phyloP scores from a whole-genome alignment of 2,888 invertebrate genomes.

The Leptodirus hochenwartii region DNA sequence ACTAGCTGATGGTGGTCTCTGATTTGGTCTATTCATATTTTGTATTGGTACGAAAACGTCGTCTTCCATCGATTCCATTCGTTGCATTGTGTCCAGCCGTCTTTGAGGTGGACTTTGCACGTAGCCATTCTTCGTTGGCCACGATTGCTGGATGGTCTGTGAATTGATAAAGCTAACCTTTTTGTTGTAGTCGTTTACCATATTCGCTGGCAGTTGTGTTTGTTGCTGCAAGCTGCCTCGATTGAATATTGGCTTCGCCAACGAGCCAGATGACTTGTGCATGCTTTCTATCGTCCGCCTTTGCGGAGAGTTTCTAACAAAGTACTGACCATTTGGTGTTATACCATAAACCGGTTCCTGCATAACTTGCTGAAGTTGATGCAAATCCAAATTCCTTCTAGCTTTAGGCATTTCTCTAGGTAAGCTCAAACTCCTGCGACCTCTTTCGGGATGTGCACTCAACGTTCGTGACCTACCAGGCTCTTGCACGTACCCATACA shows the following conservation, averaged over 20 bases:
- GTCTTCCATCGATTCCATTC: constrained; percentile 14
- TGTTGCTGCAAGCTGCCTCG: constrained; percentile 28
- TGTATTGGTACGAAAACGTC: constrained; percentile 21
- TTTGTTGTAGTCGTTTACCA: constrained; percentile 25
- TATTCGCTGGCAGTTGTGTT: constrained; percentile 18
- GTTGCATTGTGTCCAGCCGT: constrained; percentile 15
- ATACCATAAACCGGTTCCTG: too few species aligned
- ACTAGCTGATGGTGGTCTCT: not conserved
- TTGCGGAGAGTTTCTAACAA: constrained; percentile 17
- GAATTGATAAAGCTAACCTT: constrained; percentile 32
- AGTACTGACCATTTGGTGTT: constrained; percentile 13
- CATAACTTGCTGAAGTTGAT: constrained; percentile 7
- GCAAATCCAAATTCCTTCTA: not conserved
- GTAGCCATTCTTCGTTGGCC: constrained; percentile 32
- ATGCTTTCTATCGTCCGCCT: constrained; percentile 16
- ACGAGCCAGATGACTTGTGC: too few species aligned
- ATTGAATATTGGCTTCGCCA: constrained; percentile 30
- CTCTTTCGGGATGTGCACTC: constrained; percentile 25
- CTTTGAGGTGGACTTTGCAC: constrained; percentile 25
- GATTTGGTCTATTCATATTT: constrained; percentile 5
- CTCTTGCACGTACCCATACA: constrained; percentile 21
- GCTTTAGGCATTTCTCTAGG: constrained; percentile 16
- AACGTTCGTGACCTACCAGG: constrained; percentile 27
- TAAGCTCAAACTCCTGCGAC: constrained; percentile 27
- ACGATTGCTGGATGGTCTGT: constrained; percentile 17